Evolutionary conservation across 2,888 invertebrate species (phyloP), one percentile per base, ranked within the genome.

Genomic region (Agrilus cyanescens): DNA sequence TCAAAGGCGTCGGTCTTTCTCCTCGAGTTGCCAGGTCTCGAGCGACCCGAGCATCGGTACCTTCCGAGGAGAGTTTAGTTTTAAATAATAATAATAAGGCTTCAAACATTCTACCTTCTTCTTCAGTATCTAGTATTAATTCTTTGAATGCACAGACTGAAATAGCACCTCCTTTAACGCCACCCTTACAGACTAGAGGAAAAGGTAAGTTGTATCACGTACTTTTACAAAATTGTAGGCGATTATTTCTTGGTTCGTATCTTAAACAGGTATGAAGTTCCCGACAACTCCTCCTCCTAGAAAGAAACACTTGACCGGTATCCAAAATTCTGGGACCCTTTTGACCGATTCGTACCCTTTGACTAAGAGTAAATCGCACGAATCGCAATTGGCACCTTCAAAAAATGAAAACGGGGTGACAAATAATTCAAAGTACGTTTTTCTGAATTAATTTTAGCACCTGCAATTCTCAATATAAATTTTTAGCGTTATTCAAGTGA

Each of bases 291-390:
- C 89, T 33, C 81, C 85, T 37, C 79, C 80, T 55, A 80, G 78
- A 57, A 83, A 76, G 66, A 82, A 80, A 68, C 81, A 80, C 56
- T 76, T 76, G 38, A 63, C 65, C 12, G 64, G 60, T 30, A 59
- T 61, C 43, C 57, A 59, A 20, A 47, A 52, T 37, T 42, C 58
- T 4, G 50, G 51, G 37, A 63, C 58, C 40, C 61, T 73, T 43
- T 59, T 71, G 53, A 71, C 74, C 13, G 75, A 72, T 49, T 64
- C 65, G 39, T 76, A 67, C 58, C 80, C 86, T 10, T 73, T 93
- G 53, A 87, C 85, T 46, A 90, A 91, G 69, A 91, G 91, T 48
- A 84, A 87, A 60, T 91, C 91, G 34, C 90, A 93, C 66, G 93
- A 93, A 69, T 89, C 88, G 12, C 90, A 91, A 65, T 73, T 90